A percentile compares a stretch with the other conserved stretches of the same genome.
These are phyloP conservation scores for Drosophila busckii DNA, from an alignment of 1,140 invertebrate species.

Conservation along the genomic window DNA sequence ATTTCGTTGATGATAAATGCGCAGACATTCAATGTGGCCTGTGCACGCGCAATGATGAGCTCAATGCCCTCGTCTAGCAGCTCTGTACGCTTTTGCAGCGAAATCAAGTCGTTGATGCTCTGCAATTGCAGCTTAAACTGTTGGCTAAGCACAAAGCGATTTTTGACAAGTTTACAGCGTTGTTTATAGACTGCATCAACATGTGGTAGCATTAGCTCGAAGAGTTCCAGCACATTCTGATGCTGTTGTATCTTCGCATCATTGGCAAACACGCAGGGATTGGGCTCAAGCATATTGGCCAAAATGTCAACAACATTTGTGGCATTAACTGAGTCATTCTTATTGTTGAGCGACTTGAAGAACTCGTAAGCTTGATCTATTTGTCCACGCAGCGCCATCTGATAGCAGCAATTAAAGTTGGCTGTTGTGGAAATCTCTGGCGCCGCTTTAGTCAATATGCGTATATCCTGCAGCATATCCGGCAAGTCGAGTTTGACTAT, in stretches of 20 bases:
- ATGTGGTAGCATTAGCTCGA: constrained; percentile 53
- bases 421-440: constrained; percentile 50
- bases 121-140: constrained; percentile 50
- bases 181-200: constrained; percentile 23
- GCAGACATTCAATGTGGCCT: constrained; percentile 54
- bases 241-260: constrained; percentile 43
- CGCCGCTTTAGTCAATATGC: constrained; percentile 53
- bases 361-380: constrained; percentile 63
- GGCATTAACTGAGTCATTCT: constrained; percentile 30
- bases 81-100: constrained; percentile 26
- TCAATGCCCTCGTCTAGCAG: constrained; percentile 59
- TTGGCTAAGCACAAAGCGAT: constrained; percentile 44
- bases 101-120: constrained; percentile 37
- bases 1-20: constrained; percentile 57
- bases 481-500: constrained; percentile 68
- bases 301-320: constrained; percentile 51
- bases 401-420: constrained; percentile 70
- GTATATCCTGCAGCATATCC: constrained; percentile 72
- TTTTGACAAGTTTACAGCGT: constrained; percentile 50
- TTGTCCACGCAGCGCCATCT: constrained; percentile 61
- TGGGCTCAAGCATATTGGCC: constrained; percentile 45
- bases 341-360: constrained; percentile 44
- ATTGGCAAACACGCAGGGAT: constrained; percentile 5
- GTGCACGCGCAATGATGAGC: constrained; percentile 48
- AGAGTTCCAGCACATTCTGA: constrained; percentile 51